Conservation (phyloP, 2,797 vertebrate species). For the Poecilia gillii region DNA sequence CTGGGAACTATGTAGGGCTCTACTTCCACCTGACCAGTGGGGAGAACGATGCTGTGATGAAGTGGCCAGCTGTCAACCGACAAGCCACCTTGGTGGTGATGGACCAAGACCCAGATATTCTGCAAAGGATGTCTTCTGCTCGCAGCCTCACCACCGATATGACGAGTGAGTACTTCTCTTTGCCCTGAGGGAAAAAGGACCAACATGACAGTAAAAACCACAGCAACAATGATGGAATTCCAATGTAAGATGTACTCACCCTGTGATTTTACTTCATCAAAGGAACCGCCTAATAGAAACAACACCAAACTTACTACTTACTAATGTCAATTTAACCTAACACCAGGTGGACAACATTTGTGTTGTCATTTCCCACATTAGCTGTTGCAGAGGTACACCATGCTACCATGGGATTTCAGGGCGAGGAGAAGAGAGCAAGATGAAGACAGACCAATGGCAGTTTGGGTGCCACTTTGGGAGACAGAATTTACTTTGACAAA, state of each 20-base stretch:
- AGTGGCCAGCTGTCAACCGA: slow-evolving; percentile 89
- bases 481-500: background rate
- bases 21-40: slow-evolving; percentile 88
- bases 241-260: background rate
- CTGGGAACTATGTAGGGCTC: slow-evolving; percentile 74
- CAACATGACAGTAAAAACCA: background rate
- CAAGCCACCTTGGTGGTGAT: slow-evolving; percentile 86
- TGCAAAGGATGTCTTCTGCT: slow-evolving; percentile 87
- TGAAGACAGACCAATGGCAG: background rate
- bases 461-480: background rate
- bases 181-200: background rate
- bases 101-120: slow-evolving; percentile 87
- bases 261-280: background rate
- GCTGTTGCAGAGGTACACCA: background rate
- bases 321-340: too few relatives aligned
- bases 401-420: background rate
- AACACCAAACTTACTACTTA: background rate
- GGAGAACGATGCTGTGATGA: slow-evolving; percentile 85
- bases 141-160: slow-evolving; percentile 85
- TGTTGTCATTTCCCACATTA: background rate
- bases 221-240: background rate
- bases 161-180: slow-evolving; percentile 42
- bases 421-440: background rate
- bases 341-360: background rate
- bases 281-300: background rate